Evolutionary conservation across 2,113 vertebrate species (phyloP).

Genomic region (Gallinago undulata): DNA sequence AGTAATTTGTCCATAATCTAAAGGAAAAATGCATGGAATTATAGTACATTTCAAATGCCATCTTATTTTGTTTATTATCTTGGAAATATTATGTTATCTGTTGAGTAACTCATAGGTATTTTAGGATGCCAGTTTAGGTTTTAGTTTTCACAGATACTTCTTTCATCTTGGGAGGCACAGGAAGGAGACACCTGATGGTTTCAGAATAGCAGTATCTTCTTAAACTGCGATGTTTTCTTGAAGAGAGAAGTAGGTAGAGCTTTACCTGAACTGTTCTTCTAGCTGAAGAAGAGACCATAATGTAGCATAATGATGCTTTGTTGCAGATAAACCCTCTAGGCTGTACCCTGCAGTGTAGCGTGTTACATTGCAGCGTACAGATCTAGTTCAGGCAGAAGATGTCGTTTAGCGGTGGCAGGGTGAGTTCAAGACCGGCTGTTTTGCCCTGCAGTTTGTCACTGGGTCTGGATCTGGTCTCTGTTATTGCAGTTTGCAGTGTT

Average conservation of each 20-base stretch:
- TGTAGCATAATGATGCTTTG: rapidly evolving
- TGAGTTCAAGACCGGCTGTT: rapidly evolving
- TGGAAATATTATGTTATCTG: not conserved
- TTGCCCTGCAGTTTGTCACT: not conserved
- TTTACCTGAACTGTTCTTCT: not conserved
- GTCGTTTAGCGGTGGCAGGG: not conserved
- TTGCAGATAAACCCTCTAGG: not conserved
- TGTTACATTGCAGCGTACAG: rapidly evolving
- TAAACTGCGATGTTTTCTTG: not conserved
- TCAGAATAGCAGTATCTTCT: not conserved
- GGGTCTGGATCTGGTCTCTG: not conserved
- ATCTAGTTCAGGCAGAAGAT: rapidly evolving
- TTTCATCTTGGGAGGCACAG: not conserved
- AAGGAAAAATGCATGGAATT: not conserved
- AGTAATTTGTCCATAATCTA: not conserved
- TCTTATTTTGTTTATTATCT: not conserved
- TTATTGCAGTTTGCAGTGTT: not conserved
- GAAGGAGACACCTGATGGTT: not conserved
- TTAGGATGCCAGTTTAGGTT: not conserved
- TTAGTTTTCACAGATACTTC: rapidly evolving
- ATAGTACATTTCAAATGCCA: not conserved
- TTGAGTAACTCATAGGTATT: rapidly evolving
- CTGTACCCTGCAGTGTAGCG: not conserved
- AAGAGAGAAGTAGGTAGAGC: not conserved
- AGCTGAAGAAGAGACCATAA: not conserved